Evolutionary conservation across 2,888 invertebrate genomes (phyloP).

Genomic region (Dermolepida albohirtum): DNA sequence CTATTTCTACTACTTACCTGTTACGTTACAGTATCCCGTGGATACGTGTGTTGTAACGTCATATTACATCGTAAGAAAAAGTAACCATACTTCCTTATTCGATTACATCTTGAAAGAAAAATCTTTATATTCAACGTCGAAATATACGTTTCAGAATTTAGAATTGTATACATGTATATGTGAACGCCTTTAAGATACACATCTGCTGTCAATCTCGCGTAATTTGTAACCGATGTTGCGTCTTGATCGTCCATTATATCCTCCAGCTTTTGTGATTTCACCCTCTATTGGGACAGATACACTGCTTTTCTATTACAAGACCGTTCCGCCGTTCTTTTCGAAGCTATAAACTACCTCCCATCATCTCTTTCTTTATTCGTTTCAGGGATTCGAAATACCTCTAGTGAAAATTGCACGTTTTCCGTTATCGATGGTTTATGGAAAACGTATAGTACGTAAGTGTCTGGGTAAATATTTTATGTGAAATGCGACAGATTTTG

Average conservation of each 20-base stretch:
- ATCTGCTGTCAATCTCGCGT: conserved; percentile 48
- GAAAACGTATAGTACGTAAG: not conserved
- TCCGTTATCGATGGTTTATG: conserved; percentile 17
- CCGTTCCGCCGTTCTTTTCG: conserved; percentile 30
- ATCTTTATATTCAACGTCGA: no score
- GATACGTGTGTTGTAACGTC: no score
- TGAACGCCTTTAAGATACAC: conserved; percentile 29
- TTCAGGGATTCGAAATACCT: not conserved
- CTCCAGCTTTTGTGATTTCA: conserved; percentile 47
- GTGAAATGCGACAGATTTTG: no score
- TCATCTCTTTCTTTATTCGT: not conserved
- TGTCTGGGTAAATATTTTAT: no score
- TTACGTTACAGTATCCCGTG: no score
- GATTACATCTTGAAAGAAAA: no score
- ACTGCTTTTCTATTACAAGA: conserved; percentile 45
- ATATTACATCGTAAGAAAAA: no score
- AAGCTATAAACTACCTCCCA: conserved; percentile 38
- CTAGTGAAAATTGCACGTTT: not conserved
- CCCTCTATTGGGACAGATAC: conserved; percentile 47
- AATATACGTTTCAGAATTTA: no score
- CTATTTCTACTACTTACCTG: no score
- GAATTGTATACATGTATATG: no score
- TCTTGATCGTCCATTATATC: conserved; percentile 51
- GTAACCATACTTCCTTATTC: no score
- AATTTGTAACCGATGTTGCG: conserved; percentile 51